Conservation (phyloP, 1,140 invertebrate species). For the Teleopsis dalmanni region DNA sequence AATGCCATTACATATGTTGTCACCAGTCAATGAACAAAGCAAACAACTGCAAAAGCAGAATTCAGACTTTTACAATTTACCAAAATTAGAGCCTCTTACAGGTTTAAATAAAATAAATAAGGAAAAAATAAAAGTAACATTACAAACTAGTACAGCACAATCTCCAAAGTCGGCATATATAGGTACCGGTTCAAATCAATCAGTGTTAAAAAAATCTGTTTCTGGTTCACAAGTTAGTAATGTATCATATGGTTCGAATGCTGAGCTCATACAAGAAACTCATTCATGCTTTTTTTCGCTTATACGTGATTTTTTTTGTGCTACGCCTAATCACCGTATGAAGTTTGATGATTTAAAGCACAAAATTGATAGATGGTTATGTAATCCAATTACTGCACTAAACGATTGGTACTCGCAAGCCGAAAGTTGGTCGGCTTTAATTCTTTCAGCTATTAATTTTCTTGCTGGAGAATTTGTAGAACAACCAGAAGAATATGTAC, state of each 20-base stretch:
- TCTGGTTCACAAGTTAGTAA: no score
- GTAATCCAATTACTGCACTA: slow-evolving; percentile 69
- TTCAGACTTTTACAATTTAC: neutral
- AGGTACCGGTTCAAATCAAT: no score
- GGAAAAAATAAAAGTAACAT: neutral
- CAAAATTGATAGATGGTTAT: slow-evolving; percentile 69
- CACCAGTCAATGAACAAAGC: no score
- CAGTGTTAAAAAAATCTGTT: no score
- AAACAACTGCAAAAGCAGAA: neutral
- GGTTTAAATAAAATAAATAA: neutral
- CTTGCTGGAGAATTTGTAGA: slow-evolving; percentile 77
- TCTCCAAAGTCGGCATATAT: no score
- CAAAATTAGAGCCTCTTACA: slow-evolving; percentile 10
- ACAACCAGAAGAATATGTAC: slow-evolving; percentile 82
- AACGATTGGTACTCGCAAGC: slow-evolving; percentile 71
- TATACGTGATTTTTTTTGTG: slow-evolving; percentile 71
- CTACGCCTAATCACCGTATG: slow-evolving; percentile 73
- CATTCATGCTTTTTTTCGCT: slow-evolving; percentile 77
- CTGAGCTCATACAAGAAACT: slow-evolving; percentile 58
- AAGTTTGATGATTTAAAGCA: slow-evolving; percentile 65
- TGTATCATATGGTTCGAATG: no score
- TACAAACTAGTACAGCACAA: neutral
- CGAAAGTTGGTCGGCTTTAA: slow-evolving; percentile 69
- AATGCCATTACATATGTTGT: no score
- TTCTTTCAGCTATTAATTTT: slow-evolving; percentile 77